Evolutionary conservation across 2,113 vertebrate genomes (phyloP).

Genomic region (Tenebrosternarchus preto): DNA sequence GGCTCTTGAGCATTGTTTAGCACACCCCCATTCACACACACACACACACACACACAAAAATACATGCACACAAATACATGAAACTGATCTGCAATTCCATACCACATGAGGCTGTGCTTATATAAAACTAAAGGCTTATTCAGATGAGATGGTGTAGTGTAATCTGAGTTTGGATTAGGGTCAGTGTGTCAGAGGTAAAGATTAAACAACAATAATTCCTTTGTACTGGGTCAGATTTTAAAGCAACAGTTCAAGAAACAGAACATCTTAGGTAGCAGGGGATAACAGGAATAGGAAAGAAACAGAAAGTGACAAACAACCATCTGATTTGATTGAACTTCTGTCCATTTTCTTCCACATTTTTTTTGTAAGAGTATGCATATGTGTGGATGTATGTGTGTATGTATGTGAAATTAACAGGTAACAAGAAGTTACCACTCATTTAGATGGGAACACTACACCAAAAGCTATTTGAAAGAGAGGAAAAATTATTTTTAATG

Average conservation of each 20-base stretch:
- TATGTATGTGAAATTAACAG: no score
- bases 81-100: constrained; percentile 10
- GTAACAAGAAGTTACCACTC: no score
- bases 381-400: no score
- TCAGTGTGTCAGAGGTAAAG: constrained; percentile 13
- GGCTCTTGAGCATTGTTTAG: background rate
- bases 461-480: no score
- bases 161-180: constrained; percentile 1
- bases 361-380: background rate
- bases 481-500: no score
- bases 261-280: background rate
- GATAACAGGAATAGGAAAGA: no score
- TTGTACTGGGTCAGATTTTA: background rate
- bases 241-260: constrained; percentile 1
- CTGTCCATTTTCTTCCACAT: background rate
- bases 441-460: no score
- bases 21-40: background rate
- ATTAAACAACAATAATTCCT: background rate
- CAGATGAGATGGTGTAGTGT: constrained; percentile 6
- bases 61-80: background rate
- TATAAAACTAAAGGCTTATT: no score
- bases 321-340: background rate
- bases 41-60: background rate
- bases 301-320: background rate
- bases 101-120: background rate